phyloP scores from a whole-genome alignment of 2,113 vertebrate species.

The Steatornis caripensis region DNA sequence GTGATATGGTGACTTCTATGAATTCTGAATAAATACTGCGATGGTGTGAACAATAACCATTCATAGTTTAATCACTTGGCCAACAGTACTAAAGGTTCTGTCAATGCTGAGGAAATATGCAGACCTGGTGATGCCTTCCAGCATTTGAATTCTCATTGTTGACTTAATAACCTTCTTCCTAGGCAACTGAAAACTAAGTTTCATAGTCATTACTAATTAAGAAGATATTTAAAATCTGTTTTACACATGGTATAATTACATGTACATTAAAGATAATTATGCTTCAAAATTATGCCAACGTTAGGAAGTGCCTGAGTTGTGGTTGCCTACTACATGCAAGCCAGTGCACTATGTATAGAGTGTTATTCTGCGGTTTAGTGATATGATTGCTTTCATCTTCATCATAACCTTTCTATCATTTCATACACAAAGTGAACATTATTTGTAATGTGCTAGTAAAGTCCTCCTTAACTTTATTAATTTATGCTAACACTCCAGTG shows the following conservation, averaged over 20 bases:
- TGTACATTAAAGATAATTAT: neutral
- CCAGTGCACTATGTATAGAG: fast-evolving
- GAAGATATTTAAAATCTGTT: neutral
- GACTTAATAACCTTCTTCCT: neutral
- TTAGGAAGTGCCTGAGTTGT: neutral
- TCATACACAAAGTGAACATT: neutral
- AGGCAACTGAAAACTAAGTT: neutral
- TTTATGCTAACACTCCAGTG: neutral
- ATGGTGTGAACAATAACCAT: neutral
- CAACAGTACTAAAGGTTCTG: neutral
- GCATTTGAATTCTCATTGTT: neutral
- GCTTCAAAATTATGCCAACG: fast-evolving
- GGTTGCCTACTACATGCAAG: neutral
- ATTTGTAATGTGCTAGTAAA: neutral
- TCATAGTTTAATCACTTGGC: neutral
- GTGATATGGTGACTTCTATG: neutral
- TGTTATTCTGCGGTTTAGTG: neutral
- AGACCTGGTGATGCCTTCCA: neutral
- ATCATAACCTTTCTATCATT: neutral
- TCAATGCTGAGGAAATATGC: neutral
- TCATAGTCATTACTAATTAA: neutral
- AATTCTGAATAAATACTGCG: neutral
- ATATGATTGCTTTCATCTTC: neutral
- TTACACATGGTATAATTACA: neutral
- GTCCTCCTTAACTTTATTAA: neutral